These are phyloP conservation scores for Caranx melampygus DNA, from an alignment of 2,113 vertebrate species.

Conservation along the genomic window DNA sequence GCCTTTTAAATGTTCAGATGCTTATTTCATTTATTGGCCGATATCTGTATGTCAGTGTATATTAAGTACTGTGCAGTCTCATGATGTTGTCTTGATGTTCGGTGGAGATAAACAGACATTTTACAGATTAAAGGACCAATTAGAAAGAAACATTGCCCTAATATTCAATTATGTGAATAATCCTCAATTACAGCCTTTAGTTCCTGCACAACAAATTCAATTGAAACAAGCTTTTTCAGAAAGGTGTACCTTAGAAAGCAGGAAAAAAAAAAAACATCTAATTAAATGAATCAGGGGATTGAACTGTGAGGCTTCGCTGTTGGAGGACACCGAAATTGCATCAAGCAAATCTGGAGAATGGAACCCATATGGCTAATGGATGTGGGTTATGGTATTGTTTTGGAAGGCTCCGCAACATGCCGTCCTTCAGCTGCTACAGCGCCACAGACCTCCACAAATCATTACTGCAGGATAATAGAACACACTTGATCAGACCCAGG, in stretches of 20 bases:
- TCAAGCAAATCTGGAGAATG: conserved; percentile 69
- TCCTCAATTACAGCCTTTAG: background rate
- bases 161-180: background rate
- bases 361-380: conserved; percentile 77
- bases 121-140: background rate
- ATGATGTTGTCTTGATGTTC: too few species aligned
- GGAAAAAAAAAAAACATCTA: background rate
- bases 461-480: conserved; percentile 61
- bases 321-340: conserved; percentile 57
- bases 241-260: conserved; percentile 14
- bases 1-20: too few species aligned
- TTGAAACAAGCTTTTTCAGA: background rate
- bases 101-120: too few species aligned
- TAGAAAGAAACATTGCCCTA: background rate
- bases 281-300: conserved; percentile 49
- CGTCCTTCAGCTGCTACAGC: conserved; percentile 69
- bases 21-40: too few species aligned
- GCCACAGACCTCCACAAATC: conserved; percentile 69
- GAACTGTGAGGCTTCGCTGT: conserved; percentile 11
- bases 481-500: conserved; percentile 64
- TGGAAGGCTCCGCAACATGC: conserved; percentile 54
- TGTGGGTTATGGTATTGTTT: conserved; percentile 74
- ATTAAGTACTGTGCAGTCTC: too few species aligned
- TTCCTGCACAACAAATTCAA: background rate
- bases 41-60: too few species aligned